Conservation (phyloP, 2,797 vertebrate species). For the Mormyrus hasselquistii region DNA sequence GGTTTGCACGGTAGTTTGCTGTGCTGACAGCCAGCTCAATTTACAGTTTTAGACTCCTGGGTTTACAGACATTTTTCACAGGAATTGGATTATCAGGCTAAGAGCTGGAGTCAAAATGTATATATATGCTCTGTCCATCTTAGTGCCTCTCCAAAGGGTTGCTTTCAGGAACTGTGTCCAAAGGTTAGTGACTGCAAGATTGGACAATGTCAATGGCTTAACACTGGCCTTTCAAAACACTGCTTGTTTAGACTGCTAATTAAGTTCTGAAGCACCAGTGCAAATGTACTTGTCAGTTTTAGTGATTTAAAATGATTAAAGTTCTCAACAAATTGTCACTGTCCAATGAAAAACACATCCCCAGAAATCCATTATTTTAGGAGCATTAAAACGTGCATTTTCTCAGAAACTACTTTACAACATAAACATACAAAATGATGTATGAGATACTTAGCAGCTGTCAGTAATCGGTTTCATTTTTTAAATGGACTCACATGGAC, state of each 20-base stretch:
- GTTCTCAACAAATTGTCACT: neutral
- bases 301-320: neutral
- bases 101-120: neutral
- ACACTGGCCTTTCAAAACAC: neutral
- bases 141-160: neutral
- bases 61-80: neutral
- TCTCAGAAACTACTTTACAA: neutral
- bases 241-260: neutral
- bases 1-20: neutral
- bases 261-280: neutral
- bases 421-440: neutral
- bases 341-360: neutral
- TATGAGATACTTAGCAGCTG: neutral
- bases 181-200: neutral
- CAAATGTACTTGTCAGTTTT: neutral
- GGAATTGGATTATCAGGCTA: neutral
- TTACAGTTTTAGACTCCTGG: neutral
- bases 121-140: neutral
- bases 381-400: neutral
- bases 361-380: neutral
- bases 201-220: neutral
- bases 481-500: neutral
- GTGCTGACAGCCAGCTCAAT: neutral
- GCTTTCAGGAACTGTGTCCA: neutral
- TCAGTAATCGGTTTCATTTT: neutral